Evolutionary conservation across 2,888 invertebrate genomes (phyloP).

Genomic region (Callyntrura guangdongensis): DNA sequence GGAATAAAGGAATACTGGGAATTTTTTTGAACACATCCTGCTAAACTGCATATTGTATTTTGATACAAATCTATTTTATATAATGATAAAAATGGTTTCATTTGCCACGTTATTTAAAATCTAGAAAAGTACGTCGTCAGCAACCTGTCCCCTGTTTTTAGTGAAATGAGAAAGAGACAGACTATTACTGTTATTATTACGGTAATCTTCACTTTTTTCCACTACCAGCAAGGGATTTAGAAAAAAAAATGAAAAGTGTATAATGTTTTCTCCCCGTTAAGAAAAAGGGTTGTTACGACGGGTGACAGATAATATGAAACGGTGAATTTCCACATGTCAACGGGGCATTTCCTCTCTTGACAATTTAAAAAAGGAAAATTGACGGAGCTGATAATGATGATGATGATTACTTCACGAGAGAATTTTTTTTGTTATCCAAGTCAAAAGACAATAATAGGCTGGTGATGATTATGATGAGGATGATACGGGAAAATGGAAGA

Average conservation of each 20-base stretch:
- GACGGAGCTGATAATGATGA: constrained; percentile 29
- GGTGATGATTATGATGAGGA: constrained; percentile 38
- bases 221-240: not conserved
- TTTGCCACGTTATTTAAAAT: constrained; percentile 45
- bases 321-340: constrained; percentile 74
- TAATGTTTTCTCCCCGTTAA: not conserved
- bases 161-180: constrained; percentile 34
- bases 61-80: not conserved
- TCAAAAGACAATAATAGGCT: constrained; percentile 24
- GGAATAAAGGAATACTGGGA: not conserved
- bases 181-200: constrained; percentile 16
- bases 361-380: not conserved
- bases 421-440: constrained; percentile 48
- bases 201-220: constrained; percentile 35
- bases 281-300: constrained; percentile 29
- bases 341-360: constrained; percentile 24
- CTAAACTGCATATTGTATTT: not conserved
- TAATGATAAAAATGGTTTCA: constrained; percentile 38
- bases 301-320: constrained; percentile 72
- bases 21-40: not conserved
- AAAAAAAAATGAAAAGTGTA: not conserved
- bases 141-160: constrained; percentile 18
- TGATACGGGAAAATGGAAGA: not conserved
- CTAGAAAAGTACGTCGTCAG: constrained; percentile 47
- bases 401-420: constrained; percentile 60